These are phyloP conservation scores for Etheostoma spectabile DNA, from an alignment of 2,113 vertebrate species.

Conservation along the genomic window DNA sequence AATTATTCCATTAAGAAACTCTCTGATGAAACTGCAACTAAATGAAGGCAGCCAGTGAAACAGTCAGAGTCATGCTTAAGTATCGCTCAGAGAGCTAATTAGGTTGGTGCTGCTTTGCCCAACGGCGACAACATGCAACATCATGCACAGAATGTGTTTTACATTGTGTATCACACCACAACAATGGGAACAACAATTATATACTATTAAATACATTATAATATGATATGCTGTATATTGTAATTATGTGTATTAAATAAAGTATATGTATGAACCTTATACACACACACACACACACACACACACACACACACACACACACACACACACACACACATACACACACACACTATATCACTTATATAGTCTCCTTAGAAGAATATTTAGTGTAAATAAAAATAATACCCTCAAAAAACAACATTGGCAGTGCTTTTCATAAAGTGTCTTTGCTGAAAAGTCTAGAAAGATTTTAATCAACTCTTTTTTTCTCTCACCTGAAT, in stretches of 20 bases:
- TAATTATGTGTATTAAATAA: background rate
- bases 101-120: background rate
- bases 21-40: background rate
- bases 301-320: no score
- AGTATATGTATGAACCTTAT: no score
- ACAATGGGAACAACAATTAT: background rate
- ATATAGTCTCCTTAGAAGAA: no score
- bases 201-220: background rate
- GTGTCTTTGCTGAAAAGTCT: no score
- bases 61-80: background rate
- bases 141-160: background rate
- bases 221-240: background rate
- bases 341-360: no score
- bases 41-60: conserved; percentile 11
- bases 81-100: conserved; percentile 13
- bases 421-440: no score
- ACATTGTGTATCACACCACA: background rate
- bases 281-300: no score
- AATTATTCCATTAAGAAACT: conserved; percentile 1
- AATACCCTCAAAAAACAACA: no score
- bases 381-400: no score
- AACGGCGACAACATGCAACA: background rate
- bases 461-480: no score
- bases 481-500: no score
- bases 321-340: no score